These are phyloP conservation scores for Anoplopoma fimbria DNA, from an alignment of 2,113 vertebrate genomes.

Conservation along the genomic window DNA sequence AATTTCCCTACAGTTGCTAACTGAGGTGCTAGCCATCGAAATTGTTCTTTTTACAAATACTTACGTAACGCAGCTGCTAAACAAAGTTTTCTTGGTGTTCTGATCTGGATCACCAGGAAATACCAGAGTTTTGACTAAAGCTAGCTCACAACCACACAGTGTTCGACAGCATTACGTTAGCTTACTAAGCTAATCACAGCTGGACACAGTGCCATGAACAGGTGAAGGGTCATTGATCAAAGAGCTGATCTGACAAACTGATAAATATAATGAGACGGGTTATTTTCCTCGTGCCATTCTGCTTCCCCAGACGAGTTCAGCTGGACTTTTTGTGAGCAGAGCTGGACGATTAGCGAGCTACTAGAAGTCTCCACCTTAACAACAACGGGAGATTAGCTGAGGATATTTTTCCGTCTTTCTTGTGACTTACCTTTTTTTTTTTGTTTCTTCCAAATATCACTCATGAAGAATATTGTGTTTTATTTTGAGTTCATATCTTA, in stretches of 20 bases:
- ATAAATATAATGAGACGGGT: constrained; percentile 10
- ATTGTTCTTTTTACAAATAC: neutral
- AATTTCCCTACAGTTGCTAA: no score
- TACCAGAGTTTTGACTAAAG: neutral
- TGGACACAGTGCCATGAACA: constrained; percentile 9
- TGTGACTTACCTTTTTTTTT: constrained; percentile 49
- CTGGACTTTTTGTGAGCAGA: constrained; percentile 19
- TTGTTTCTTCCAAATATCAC: constrained; percentile 44
- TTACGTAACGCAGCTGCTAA: neutral
- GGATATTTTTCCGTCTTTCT: constrained; percentile 27
- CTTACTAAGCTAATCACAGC: neutral
- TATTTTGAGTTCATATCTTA: constrained; percentile 65
- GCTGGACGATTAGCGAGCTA: constrained; percentile 23
- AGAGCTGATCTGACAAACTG: constrained; percentile 53
- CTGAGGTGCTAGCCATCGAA: no score
- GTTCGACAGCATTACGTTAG: neutral
- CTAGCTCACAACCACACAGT: neutral
- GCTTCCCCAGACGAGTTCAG: constrained; percentile 36
- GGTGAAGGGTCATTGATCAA: constrained; percentile 42
- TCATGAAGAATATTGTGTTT: constrained; percentile 64
- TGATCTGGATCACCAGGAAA: neutral
- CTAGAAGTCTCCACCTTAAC: constrained; percentile 26
- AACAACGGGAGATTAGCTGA: constrained; percentile 22
- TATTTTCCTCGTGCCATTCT: constrained; percentile 29
- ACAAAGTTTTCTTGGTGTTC: neutral